These are phyloP conservation scores for Cheilosia vernalis DNA, from an alignment of 2,888 invertebrate species.

Conservation along the genomic window DNA sequence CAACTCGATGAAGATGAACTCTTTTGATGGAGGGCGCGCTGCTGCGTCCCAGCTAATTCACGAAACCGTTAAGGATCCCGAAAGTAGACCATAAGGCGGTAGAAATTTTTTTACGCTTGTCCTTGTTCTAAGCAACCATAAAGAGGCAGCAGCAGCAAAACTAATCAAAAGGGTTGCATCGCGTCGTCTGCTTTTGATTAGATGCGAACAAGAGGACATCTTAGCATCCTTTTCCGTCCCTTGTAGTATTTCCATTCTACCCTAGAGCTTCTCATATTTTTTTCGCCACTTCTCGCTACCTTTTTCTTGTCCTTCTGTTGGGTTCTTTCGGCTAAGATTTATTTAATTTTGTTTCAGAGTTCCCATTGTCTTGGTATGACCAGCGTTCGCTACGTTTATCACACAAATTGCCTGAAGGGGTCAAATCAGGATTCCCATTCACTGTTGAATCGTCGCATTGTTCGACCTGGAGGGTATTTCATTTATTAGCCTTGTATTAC, in stretches of 20 bases:
- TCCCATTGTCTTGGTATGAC: constrained; percentile 69
- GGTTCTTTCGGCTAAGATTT: constrained; percentile 54
- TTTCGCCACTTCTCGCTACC: constrained; percentile 4
- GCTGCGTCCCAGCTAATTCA: constrained; percentile 62
- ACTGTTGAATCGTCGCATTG: constrained; percentile 25
- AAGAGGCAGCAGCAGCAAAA: constrained; percentile 26
- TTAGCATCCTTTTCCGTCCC: constrained; percentile 36
- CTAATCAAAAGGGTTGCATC: constrained; percentile 71
- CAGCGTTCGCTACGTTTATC: constrained; percentile 43
- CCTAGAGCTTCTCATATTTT: constrained; percentile 67
- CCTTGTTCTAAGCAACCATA: constrained; percentile 71
- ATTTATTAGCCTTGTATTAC: constrained; percentile 76
- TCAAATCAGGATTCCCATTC: constrained; percentile 75
- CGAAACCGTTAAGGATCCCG: constrained; percentile 74
- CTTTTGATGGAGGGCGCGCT: constrained; percentile 34
- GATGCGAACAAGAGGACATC: constrained; percentile 70
- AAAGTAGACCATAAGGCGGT: constrained; percentile 73
- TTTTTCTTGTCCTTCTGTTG: constrained; percentile 48
- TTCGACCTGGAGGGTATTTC: constrained; percentile 42
- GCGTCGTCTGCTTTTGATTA: constrained; percentile 73
- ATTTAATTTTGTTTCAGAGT: constrained; percentile 67
- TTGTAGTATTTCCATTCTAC: constrained; percentile 30
- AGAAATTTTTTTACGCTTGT: constrained; percentile 36
- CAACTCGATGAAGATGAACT: constrained; percentile 13
- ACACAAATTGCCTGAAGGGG: constrained; percentile 72